Evolutionary conservation across 2,888 invertebrate species (phyloP), one percentile per base, ranked within the genome.

Genomic region (Synanthedon formicaeformis): DNA sequence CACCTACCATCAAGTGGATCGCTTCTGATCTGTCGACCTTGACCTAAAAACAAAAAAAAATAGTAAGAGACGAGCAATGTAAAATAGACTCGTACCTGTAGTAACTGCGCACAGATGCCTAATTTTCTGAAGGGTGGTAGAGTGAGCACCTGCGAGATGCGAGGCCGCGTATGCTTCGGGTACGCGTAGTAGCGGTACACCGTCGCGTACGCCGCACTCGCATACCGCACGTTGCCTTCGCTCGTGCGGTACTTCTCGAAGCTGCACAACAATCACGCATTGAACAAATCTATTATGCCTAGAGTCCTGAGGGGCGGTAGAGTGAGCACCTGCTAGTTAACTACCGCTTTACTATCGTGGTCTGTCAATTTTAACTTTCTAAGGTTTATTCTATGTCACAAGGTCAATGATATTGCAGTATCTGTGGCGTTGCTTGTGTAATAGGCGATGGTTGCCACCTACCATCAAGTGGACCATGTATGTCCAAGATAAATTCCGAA

Each of bases 151-250:
- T 99, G 98, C 59, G 97, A 96, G 58, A 99, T 94, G 56, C 99
- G 90, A 4, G 98, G 96, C 40, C 99, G 90, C 52, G 91, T 91
- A 73, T 94, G 92, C 56, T 91, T 90, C 0, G 98, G 98, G 80
- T 97, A 98, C 2, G 96, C 95, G 75, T 96, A 99, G 83, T 97
- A 99, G 61, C 95, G 93, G 82, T 98, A 99, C 49, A 96, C 93
- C 0, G 97, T 96, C 51, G 94, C 92, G 79, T 96, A 98, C 12
- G 96, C 99, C 40, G 93, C 93, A 45, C 95, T 91, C 14, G 94
- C 94, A 68, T 94, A 94, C 53, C 90, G 88, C 10, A 76, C 71
- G 10, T 83, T 80, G 0, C 91, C 92, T 57, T 89, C 88, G 54
- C 89, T 85, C 6, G 89, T 88, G 56, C 84, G 81, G 64, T 90